These are phyloP conservation scores for Peromyscus eremicus DNA, from an alignment of 2,797 vertebrate genomes.

Conservation along the genomic window DNA sequence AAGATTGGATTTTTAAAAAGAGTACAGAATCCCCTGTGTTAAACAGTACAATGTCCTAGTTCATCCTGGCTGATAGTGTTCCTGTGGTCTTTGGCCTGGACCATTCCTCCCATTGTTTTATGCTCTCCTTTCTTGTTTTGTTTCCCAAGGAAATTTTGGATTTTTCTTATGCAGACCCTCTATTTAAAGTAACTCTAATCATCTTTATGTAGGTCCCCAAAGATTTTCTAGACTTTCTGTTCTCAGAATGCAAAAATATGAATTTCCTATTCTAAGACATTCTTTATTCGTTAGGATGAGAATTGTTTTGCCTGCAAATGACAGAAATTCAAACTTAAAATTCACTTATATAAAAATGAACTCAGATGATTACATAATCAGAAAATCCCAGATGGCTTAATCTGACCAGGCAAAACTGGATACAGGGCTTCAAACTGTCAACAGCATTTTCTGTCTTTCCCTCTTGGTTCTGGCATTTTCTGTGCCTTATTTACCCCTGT, in stretches of 20 bases:
- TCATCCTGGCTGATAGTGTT: not conserved
- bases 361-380: constrained; percentile 56
- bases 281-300: constrained; percentile 50
- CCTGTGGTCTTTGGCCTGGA: not conserved
- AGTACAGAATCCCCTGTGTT: not conserved
- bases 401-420: constrained; percentile 25
- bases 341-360: constrained; percentile 67
- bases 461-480: not conserved
- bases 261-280: constrained; percentile 67
- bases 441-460: not conserved
- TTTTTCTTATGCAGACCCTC: not conserved
- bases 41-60: not conserved
- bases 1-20: not conserved
- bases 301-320: constrained; percentile 61
- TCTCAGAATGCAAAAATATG: constrained; percentile 59
- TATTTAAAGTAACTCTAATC: constrained; percentile 71
- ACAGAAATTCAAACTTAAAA: constrained; percentile 67
- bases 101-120: not conserved
- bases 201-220: constrained; percentile 56
- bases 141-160: not conserved
- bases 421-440: not conserved
- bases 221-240: constrained; percentile 56
- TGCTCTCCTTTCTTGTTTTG: not conserved
- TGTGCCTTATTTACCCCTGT: not conserved
- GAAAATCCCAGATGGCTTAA: constrained; percentile 28